phyloP scores from a whole-genome alignment of 2,888 invertebrate genomes.

The Pinctada fucata region DNA sequence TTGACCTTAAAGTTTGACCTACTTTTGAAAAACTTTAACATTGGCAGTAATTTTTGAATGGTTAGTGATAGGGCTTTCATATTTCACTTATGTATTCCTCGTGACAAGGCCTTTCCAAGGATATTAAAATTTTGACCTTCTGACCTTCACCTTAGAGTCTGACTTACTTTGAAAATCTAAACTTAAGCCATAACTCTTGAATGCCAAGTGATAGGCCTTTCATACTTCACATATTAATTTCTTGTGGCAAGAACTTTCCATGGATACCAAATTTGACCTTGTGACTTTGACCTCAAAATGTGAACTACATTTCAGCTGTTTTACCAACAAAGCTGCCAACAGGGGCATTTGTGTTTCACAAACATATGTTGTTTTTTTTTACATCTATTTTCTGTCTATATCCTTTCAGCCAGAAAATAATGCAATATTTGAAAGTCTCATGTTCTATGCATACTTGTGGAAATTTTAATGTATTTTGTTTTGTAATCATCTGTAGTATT shows the following conservation, averaged over 20 bases:
- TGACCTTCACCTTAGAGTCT: neutral
- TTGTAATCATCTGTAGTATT: no score
- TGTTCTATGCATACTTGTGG: no score
- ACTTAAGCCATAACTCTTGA: neutral
- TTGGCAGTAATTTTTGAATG: neutral
- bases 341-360: conserved; percentile 1
- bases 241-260: neutral
- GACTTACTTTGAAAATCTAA: neutral
- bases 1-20: no score
- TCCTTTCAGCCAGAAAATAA: no score
- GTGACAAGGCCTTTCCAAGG: neutral
- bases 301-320: neutral
- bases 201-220: neutral
- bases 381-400: neutral
- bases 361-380: neutral
- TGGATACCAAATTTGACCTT: neutral
- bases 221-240: neutral
- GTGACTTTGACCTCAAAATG: neutral
- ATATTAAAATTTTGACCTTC: neutral
- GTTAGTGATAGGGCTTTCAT: neutral
- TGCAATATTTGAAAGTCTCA: no score
- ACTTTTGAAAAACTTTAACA: neutral
- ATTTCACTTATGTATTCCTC: neutral
- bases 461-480: no score
- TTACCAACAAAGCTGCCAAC: neutral